phyloP scores from a whole-genome alignment of 2,888 invertebrate genomes.

The Apamea monoglypha region DNA sequence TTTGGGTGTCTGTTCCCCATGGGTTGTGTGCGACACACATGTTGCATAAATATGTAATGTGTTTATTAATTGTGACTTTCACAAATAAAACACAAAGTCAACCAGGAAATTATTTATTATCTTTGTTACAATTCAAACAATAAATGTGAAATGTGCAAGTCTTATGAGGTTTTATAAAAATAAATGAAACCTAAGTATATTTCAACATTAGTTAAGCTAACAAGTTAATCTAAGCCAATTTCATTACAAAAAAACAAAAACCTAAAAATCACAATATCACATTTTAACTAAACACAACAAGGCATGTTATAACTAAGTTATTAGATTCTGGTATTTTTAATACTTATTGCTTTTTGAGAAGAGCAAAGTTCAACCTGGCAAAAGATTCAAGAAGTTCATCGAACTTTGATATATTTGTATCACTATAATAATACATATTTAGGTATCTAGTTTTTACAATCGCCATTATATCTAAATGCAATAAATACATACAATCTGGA shows the following conservation, averaged over 20 bases:
- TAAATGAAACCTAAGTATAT: conserved; percentile 85
- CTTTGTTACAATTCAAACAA: conserved; percentile 85
- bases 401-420: conserved; percentile 81
- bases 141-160: conserved; percentile 85
- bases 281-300: conserved; percentile 88
- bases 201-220: conserved; percentile 82
- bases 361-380: conserved; percentile 76
- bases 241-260: conserved; percentile 79
- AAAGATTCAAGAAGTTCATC: conserved; percentile 76
- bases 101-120: conserved; percentile 86
- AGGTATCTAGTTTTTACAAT: conserved; percentile 86
- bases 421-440: conserved; percentile 80
- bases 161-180: conserved; percentile 86
- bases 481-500: conserved; percentile 88
- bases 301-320: conserved; percentile 78
- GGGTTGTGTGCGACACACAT: neutral
- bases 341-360: conserved; percentile 83
- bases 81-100: conserved; percentile 63
- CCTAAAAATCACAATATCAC: conserved; percentile 86
- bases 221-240: conserved; percentile 80
- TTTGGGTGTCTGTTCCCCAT: neutral
- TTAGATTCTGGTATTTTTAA: conserved; percentile 80
- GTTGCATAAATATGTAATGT: neutral
- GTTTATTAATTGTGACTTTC: neutral
- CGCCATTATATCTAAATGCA: conserved; percentile 88